These are phyloP conservation scores for Podocnemis expansa DNA, from an alignment of 2,113 vertebrate species.

Conservation along the genomic window DNA sequence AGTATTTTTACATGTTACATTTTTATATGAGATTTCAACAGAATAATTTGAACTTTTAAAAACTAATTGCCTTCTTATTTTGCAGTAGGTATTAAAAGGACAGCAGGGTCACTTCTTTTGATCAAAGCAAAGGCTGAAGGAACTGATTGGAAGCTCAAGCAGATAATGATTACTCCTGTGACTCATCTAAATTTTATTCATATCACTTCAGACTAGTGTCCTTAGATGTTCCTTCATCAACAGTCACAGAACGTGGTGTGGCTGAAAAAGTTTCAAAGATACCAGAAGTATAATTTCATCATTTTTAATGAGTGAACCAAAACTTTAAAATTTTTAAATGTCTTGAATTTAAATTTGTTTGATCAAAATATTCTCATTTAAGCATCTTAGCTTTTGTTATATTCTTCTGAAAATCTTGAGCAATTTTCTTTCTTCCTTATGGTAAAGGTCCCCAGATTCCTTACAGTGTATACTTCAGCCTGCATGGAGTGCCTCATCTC, in stretches of 20 bases:
- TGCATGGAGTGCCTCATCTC: background rate
- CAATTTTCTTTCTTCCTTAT: background rate
- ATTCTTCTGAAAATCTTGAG: background rate
- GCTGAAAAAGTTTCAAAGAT: too few species aligned
- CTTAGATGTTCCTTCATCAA: constrained; percentile 40
- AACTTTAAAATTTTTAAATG: background rate
- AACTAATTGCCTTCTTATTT: constrained; percentile 60
- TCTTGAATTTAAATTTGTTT: background rate
- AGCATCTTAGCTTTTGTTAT: background rate
- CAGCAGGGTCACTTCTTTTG: constrained; percentile 55
- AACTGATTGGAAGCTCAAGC: constrained; percentile 14
- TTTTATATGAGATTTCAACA: constrained; percentile 61
- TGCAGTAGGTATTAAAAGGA: constrained; percentile 43
- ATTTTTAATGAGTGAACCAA: background rate
- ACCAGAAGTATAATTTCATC: too few species aligned
- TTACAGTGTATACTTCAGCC: background rate
- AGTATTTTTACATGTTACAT: constrained; percentile 60
- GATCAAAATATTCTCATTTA: background rate
- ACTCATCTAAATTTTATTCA: constrained; percentile 47
- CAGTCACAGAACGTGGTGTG: background rate
- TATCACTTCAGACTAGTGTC: background rate
- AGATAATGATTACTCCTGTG: constrained; percentile 28
- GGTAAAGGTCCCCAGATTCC: background rate
- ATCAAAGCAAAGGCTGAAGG: constrained; percentile 56
- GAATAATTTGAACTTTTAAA: constrained; percentile 63